phyloP scores from a whole-genome alignment of 2,797 vertebrate genomes.

The Pelobates cultripes region DNA sequence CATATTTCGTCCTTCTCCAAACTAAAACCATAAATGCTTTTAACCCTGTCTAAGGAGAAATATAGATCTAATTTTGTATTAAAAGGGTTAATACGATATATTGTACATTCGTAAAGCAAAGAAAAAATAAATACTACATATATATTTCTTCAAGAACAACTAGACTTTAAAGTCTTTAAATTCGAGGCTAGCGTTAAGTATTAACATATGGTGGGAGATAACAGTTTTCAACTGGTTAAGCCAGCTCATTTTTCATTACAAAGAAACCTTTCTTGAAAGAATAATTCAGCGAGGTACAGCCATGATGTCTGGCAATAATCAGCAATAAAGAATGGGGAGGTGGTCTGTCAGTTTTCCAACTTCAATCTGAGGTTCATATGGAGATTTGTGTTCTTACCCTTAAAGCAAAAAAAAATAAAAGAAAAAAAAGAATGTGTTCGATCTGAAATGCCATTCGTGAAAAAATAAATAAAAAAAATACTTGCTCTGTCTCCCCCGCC shows the following conservation, averaged over 20 bases:
- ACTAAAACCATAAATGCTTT: conserved; percentile 7
- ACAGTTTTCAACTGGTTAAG: conserved; percentile 66
- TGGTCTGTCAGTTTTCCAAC: conserved; percentile 55
- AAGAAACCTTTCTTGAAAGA: conserved; percentile 68
- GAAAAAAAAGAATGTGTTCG: conserved; percentile 61
- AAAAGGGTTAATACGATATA: not conserved
- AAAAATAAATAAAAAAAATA: not conserved
- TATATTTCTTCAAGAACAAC: conserved; percentile 66
- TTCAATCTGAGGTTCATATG: conserved; percentile 65
- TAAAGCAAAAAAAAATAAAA: conserved; percentile 68
- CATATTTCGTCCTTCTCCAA: not conserved
- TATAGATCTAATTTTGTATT: not conserved
- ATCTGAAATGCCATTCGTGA: conserved; percentile 48
- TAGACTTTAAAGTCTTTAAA: conserved; percentile 66
- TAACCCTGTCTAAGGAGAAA: not conserved
- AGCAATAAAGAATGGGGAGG: conserved; percentile 59
- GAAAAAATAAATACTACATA: no score
- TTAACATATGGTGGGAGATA: conserved; percentile 78
- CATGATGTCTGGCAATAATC: conserved; percentile 66
- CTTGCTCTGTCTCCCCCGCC: conserved; percentile 1
- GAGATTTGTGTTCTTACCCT: conserved; percentile 64
- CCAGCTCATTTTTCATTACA: conserved; percentile 63
- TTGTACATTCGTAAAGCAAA: no score
- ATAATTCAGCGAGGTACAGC: conserved; percentile 50
- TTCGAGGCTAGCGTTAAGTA: conserved; percentile 73